Evolutionary conservation across 2,113 vertebrate species (phyloP).

Genomic region (Mus musculus): DNA sequence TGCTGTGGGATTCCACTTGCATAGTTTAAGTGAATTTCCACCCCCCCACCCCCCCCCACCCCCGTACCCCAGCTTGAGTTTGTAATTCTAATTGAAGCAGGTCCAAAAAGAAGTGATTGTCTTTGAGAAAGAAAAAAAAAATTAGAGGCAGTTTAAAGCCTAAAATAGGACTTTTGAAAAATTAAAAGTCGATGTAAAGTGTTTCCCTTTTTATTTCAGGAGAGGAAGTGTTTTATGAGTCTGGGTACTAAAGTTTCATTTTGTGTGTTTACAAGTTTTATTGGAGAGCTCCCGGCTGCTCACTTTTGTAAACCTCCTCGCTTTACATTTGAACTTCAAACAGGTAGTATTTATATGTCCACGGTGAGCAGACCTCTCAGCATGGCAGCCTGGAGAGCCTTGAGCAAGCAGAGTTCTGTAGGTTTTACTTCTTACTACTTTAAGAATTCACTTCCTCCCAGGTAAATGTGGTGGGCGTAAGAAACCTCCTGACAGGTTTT

Average conservation of each 20-base stretch:
- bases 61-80: slow-evolving; percentile 54
- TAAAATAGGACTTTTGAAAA: slow-evolving; percentile 46
- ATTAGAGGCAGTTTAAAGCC: background rate
- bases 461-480: slow-evolving; percentile 38
- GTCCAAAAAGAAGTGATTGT: slow-evolving; percentile 64
- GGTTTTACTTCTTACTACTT: slow-evolving; percentile 75
- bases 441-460: slow-evolving; percentile 77
- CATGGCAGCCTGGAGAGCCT: slow-evolving; percentile 14
- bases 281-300: slow-evolving; percentile 48
- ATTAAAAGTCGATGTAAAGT: slow-evolving; percentile 63
- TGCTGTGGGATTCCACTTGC: slow-evolving; percentile 87
- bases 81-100: slow-evolving; percentile 70
- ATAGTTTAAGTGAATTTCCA: slow-evolving; percentile 86
- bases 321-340: slow-evolving; percentile 63
- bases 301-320: slow-evolving; percentile 42
- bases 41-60: background rate
- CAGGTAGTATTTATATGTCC: slow-evolving; percentile 60
- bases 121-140: slow-evolving; percentile 24
- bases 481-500: slow-evolving; percentile 41
- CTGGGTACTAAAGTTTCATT: slow-evolving; percentile 74
- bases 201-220: slow-evolving; percentile 68
- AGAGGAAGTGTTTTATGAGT: slow-evolving; percentile 60
- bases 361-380: background rate
- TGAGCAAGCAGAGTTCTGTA: slow-evolving; percentile 65
- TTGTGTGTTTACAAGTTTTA: slow-evolving; percentile 72